Percentiles rank a stretch among this genome's conserved stretches.
phyloP scores from a whole-genome alignment of 2,113 vertebrate species.

The Bombycilla garrulus region DNA sequence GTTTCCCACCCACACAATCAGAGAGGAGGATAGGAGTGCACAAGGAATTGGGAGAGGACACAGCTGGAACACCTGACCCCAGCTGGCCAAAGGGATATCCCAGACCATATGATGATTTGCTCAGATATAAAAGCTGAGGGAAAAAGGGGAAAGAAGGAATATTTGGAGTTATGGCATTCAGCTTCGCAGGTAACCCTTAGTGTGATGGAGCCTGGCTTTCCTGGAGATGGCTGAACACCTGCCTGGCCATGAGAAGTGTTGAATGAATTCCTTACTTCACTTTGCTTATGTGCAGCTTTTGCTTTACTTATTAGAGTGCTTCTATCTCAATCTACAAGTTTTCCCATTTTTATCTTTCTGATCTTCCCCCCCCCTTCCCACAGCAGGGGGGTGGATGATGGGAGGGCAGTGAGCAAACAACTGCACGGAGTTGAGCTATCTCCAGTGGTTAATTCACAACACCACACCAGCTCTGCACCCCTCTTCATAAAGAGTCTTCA shows the following conservation, averaged over 20 bases:
- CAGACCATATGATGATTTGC: rapidly evolving
- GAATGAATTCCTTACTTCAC: neutral
- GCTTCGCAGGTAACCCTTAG: neutral
- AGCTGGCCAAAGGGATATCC: neutral
- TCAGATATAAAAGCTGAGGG: neutral
- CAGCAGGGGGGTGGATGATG: rapidly evolving
- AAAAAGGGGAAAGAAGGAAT: neutral
- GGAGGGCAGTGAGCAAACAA: rapidly evolving
- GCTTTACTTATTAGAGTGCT: neutral
- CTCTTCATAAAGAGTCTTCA: neutral
- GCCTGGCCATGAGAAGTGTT: neutral
- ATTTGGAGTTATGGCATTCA: neutral
- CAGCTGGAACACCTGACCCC: neutral
- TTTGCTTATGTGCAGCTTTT: neutral
- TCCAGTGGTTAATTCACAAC: neutral
- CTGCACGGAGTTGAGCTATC: neutral
- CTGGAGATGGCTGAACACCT: neutral
- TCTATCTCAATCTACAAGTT: neutral
- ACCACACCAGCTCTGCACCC: neutral
- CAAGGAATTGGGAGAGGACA: neutral
- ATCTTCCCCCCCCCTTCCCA: neutral
- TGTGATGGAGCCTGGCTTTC: rapidly evolving
- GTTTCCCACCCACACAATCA: neutral
- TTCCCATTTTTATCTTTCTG: neutral
- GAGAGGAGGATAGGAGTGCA: neutral